A percentile compares a stretch with the other conserved stretches of the same genome.
These are phyloP conservation scores for Emydoidea blandingii DNA, from an alignment of 2,797 vertebrate genomes.

Conservation along the genomic window DNA sequence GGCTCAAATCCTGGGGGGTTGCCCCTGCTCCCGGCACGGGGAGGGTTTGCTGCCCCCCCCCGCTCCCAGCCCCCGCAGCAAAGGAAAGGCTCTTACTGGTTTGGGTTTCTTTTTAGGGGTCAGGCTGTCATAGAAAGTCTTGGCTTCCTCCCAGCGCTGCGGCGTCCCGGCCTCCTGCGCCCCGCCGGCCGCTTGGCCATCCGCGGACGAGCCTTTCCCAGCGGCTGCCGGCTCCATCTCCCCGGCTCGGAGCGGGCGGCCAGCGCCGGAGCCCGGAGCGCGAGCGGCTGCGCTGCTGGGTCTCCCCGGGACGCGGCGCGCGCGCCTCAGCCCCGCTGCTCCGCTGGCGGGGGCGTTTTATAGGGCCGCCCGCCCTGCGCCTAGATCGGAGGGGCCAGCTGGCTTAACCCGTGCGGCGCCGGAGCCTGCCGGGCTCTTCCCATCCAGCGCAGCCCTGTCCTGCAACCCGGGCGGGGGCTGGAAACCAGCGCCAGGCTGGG, in stretches of 20 bases:
- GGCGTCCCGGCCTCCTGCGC: slow-evolving; percentile 44
- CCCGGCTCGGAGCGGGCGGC: too few species aligned
- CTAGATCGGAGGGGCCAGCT: background rate
- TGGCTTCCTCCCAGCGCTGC: slow-evolving; percentile 77
- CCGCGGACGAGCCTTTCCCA: background rate
- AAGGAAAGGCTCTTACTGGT: slow-evolving; percentile 85
- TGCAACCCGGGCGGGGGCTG: too few species aligned
- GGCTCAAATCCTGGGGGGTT: too few species aligned
- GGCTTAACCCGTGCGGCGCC: slow-evolving; percentile 67
- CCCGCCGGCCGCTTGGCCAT: background rate
- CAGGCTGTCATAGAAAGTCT: slow-evolving; percentile 81
- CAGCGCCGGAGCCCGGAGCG: background rate
- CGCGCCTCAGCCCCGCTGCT: too few species aligned
- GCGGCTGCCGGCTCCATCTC: background rate
- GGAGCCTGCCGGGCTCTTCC: background rate
- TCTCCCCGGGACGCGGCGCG: too few species aligned
- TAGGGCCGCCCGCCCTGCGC: background rate
- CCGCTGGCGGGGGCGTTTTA: slow-evolving; percentile 45
- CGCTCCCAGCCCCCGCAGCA: background rate
- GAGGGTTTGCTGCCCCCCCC: background rate
- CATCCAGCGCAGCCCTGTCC: background rate
- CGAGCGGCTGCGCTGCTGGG: background rate
- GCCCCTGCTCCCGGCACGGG: background rate
- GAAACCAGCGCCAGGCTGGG: too few species aligned
- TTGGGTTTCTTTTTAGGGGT: slow-evolving; percentile 88